A percentile compares a stretch with the other conserved stretches of the same genome.
Evolutionary conservation across 2,797 vertebrate species (phyloP).

Genomic region (Rhodeus uyekii): DNA sequence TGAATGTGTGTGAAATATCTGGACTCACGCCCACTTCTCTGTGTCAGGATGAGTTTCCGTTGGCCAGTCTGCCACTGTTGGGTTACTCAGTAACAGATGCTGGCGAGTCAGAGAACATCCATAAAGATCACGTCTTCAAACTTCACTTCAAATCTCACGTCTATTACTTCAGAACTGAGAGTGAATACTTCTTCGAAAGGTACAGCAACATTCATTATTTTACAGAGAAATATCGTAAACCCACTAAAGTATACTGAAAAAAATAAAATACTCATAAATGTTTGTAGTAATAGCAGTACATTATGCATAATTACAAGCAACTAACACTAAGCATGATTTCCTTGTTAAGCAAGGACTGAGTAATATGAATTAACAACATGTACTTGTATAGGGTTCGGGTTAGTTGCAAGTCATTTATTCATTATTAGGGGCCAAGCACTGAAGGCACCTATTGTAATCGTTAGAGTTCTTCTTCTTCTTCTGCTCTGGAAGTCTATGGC

Average conservation of each 20-base stretch:
- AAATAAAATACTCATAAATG: too few species aligned
- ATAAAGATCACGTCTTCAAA: slow-evolving; percentile 98
- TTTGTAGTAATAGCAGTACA: background rate
- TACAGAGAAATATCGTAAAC: too few species aligned
- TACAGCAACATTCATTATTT: slow-evolving; percentile 57
- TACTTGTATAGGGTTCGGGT: too few species aligned
- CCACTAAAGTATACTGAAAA: too few species aligned
- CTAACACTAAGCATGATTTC: too few species aligned
- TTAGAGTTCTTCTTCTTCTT: too few species aligned
- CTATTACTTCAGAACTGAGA: slow-evolving; percentile 98
- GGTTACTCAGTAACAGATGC: slow-evolving; percentile 96
- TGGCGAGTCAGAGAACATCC: slow-evolving; percentile 92
- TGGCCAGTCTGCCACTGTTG: slow-evolving; percentile 94
- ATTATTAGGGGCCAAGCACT: too few species aligned
- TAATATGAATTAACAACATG: too few species aligned
- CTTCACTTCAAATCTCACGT: slow-evolving; percentile 98
- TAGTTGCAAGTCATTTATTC: too few species aligned
- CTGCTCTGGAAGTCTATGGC: too few species aligned
- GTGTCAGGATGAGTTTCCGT: slow-evolving; percentile 91
- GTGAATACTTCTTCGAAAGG: slow-evolving; percentile 96
- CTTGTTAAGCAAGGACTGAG: background rate
- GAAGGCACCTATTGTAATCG: too few species aligned
- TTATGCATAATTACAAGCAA: background rate
- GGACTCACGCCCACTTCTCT: background rate
- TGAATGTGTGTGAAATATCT: slow-evolving; percentile 64